Base-by-base conservation (phyloP, 1,140 invertebrate genomes). In the Lasioglossum baleicum region DNA sequence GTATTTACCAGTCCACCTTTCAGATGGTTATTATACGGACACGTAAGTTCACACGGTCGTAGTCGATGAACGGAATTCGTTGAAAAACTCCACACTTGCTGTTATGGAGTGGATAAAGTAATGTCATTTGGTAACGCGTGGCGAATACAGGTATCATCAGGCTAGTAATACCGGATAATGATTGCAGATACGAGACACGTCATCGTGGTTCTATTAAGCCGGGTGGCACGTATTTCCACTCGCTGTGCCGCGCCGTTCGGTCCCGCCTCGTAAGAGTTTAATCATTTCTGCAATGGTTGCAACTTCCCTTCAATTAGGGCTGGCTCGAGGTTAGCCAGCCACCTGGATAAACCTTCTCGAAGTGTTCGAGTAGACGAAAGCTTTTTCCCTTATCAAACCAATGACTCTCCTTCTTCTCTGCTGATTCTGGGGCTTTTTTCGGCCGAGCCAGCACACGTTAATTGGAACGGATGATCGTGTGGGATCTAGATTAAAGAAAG, bases 271-370 rank as follows among this genome's bases (percentile, higher is more conserved):
- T 80, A 75, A 86, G 79, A 82, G 80, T 86, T 87, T 87, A 87
- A 82, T 75, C 78, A 73, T 85, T 85, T 83, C 76, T 82, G 77
- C 69, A 74, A 83, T 87, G 79, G 85, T 61, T 72, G 80, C 69
- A 79, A 80, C 81, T 83, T 89, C 82, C 72, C 87, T 88, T 90
- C 88, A 90, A 90, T 90, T 90, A 90, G 83, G 80, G 77, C 63
- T 80, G 56, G 51, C 81, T 83, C 72, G 73, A 76, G 65, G 61
- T 83, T 77, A 65, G 81, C 69, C 31, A 42, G 67, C 66, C 88
- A 90, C 87, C 87, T 90, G 88, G 81, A 85, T 87, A 90, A 90
- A 90, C 88, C 82, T 67, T 69, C 76, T 70, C 65, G n/a, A 60
- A 65, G 42, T 56, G 17, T 69, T 44, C 73, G 42, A 7, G 56